Base-by-base conservation (phyloP, 2,888 invertebrate genomes). In the Auanema freiburgensis region DNA sequence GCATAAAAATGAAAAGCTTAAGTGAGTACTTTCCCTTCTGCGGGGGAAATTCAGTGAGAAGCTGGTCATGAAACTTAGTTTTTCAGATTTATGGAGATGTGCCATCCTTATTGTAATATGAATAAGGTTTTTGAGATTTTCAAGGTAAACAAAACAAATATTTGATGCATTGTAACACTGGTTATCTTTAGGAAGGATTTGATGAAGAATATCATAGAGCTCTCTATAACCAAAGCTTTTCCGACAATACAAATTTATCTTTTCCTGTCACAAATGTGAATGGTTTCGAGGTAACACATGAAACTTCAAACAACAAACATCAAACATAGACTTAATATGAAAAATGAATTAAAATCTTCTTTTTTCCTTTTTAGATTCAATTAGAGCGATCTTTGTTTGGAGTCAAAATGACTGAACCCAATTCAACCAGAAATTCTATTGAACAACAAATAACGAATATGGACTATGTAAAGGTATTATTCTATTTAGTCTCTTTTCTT, bases 81-180 rank as follows among this genome's bases (percentile, higher is more conserved):
- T 40, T 62, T 68, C 43, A 64, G 65, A 6, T 82, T 78, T 53
- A 18, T 40, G 21, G 70, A 79, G 10, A 71, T 82, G 53, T 83
- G 83, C 70, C 67, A 74, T 43, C 81, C 81, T 1, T 82, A 79
- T 65, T 83, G 83, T 65, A 67, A 71, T 12, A 72, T 79, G 44
- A 81, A 82, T 66, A 67, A 66, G 42, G 74, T 77, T 8, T 71
- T 81, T 46, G 76, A 79, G 24, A 65, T 80, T 43, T 81, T 77
- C 57, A 72, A 78, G 71, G 80, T 79, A 46, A 10, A 40, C 12
- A 18, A 1, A n/a, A 18, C 6, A 5, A 40, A 57, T 14, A 50
- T 1, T 50, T 18, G 18, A 50, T n/a, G n/a, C n/a, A n/a, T n/a
- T n/a, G n/a, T n/a, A 11, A 43, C 43, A 11, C 43, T 43, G n/a